Conservation (phyloP, 2,113 vertebrate genomes). For the Ranitomeya variabilis region DNA sequence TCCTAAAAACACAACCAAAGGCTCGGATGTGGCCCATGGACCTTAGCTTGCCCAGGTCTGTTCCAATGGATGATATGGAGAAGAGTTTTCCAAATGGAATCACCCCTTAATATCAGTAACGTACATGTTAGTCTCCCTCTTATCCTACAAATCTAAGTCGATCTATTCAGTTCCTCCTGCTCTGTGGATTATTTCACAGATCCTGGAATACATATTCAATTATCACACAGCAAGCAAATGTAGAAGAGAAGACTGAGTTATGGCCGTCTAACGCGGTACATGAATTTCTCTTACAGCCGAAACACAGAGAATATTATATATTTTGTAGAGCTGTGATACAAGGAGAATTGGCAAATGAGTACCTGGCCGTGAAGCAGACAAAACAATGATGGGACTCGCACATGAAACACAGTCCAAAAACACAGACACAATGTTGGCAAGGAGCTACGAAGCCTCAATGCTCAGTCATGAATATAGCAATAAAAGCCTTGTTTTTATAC, state of each 20-base stretch:
- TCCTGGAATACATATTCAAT: neutral
- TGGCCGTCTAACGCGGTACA: conserved; percentile 6
- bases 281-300: neutral
- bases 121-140: no score
- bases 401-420: conserved; percentile 21
- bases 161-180: neutral
- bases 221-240: neutral
- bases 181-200: neutral
- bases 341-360: conserved; percentile 23
- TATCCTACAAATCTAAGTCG: neutral
- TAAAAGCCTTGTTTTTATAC: neutral
- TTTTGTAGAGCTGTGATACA: conserved; percentile 14
- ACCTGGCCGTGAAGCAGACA: neutral
- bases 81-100: no score
- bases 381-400: neutral
- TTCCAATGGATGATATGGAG: no score
- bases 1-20: no score
- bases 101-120: no score
- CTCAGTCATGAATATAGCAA: conserved; percentile 14
- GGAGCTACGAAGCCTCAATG: neutral
- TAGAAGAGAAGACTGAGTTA: neutral
- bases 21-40: no score
- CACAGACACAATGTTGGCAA: conserved; percentile 21
- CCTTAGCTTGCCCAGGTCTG: no score
- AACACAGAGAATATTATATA: conserved; percentile 15